These are phyloP conservation scores for Apotomis capreana DNA, from an alignment of 2,888 invertebrate genomes.

Conservation along the genomic window DNA sequence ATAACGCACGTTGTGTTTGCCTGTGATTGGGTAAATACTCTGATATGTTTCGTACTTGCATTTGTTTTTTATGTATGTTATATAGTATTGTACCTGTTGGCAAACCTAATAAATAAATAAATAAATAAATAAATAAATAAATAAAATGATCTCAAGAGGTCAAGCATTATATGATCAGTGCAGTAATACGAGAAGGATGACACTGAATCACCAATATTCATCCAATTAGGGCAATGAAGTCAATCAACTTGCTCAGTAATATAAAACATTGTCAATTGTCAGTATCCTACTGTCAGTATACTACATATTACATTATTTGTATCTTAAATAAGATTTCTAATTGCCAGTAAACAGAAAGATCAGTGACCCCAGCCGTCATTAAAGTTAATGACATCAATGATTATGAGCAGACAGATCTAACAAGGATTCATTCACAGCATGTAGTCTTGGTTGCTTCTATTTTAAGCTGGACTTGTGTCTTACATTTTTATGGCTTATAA, in stretches of 20 bases:
- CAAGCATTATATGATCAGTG: background rate
- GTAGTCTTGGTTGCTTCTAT: too few relatives aligned
- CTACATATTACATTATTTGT: background rate
- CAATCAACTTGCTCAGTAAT: background rate
- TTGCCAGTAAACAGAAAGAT: conserved; percentile 6
- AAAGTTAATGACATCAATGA: conserved; percentile 11
- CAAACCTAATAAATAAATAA: too few relatives aligned
- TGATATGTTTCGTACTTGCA: too few relatives aligned
- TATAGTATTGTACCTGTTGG: too few relatives aligned
- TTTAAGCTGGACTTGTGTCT: background rate
- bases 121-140: too few relatives aligned
- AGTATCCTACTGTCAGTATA: background rate
- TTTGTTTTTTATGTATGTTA: too few relatives aligned
- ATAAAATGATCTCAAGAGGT: background rate
- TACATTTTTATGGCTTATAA: background rate
- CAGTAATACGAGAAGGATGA: background rate
- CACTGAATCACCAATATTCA: background rate
- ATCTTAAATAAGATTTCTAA: background rate
- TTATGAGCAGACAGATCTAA: background rate
- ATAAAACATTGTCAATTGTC: background rate
- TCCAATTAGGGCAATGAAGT: background rate
- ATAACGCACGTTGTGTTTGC: too few relatives aligned
- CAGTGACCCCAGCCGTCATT: conserved; percentile 8
- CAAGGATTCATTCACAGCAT: background rate
- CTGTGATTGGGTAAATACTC: too few relatives aligned